These are phyloP conservation scores for Epizoanthus rinbou DNA, from an alignment of 92 coral and sea anemone genomes.

Conservation along the genomic window DNA sequence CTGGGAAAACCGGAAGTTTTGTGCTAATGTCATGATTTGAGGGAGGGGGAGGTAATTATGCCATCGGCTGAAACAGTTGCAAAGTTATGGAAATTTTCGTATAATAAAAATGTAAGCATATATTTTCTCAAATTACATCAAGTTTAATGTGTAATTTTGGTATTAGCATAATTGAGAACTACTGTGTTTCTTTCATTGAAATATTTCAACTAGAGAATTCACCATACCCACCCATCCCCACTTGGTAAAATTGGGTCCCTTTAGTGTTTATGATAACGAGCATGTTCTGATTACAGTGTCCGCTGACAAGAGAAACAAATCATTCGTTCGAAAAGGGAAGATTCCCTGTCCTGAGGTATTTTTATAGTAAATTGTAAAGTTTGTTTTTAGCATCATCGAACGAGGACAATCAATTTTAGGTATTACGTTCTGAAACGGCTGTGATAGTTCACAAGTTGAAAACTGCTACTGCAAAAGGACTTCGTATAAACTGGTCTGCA, in stretches of 20 bases:
- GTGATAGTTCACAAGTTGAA: too few species aligned
- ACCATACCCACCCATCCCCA: neutral
- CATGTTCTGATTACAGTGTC: neutral
- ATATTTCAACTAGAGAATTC: neutral
- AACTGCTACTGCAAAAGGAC: too few species aligned
- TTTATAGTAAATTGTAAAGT: neutral
- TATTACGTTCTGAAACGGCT: neutral
- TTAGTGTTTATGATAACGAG: neutral
- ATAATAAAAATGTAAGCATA: neutral
- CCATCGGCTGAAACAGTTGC: neutral
- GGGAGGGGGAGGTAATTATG: neutral
- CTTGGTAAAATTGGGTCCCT: neutral
- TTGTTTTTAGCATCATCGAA: neutral
- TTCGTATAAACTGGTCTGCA: neutral
- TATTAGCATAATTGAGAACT: too few species aligned
- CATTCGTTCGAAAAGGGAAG: constrained; percentile 18
- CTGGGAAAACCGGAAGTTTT: constrained; percentile 53
- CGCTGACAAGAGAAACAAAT: constrained; percentile 31
- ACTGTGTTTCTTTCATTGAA: neutral
- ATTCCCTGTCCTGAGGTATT: constrained; percentile 12
- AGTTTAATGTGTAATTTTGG: neutral
- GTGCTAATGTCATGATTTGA: neutral
- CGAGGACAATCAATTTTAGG: neutral
- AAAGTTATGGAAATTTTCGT: neutral
- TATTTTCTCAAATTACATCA: neutral